Percentiles rank a stretch among this genome's conserved stretches.
Conservation (phyloP, 2,888 invertebrate genomes). For the Pachliopta kotzebuea region DNA sequence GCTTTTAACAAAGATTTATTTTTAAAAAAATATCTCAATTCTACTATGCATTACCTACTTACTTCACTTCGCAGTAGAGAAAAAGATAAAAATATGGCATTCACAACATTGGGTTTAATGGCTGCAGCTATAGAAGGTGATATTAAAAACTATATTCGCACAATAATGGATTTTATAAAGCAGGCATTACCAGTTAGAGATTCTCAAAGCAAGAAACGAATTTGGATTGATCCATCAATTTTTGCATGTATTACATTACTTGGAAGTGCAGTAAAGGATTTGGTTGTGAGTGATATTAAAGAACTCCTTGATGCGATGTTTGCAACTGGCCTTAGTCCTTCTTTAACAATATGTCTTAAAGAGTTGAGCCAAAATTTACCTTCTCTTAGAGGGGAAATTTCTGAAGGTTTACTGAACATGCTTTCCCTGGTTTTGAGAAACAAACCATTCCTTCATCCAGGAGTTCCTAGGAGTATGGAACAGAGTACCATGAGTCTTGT, state of each 20-base stretch:
- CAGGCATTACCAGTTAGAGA: slow-evolving; percentile 89
- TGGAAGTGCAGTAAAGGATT: slow-evolving; percentile 91
- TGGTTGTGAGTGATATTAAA: slow-evolving; percentile 88
- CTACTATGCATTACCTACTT: slow-evolving; percentile 89
- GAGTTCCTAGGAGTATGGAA: slow-evolving; percentile 84
- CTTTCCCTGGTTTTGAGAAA: slow-evolving; percentile 95
- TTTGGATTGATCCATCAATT: slow-evolving; percentile 90
- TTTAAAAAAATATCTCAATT: slow-evolving; percentile 85
- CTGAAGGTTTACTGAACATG: slow-evolving; percentile 95
- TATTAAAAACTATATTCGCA: slow-evolving; percentile 88
- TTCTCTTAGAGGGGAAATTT: slow-evolving; percentile 92
- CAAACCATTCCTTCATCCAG: slow-evolving; percentile 90
- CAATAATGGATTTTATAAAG: slow-evolving; percentile 92
- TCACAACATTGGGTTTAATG: slow-evolving; percentile 93
- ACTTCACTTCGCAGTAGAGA: slow-evolving; percentile 89
- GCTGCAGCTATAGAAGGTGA: slow-evolving; percentile 93
- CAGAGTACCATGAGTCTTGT: slow-evolving; percentile 67
- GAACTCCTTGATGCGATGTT: slow-evolving; percentile 95
- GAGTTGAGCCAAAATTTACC: slow-evolving; percentile 95
- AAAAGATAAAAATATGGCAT: slow-evolving; percentile 92
- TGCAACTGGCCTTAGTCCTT: slow-evolving; percentile 93
- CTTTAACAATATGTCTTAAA: slow-evolving; percentile 93
- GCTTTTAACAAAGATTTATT: slow-evolving; percentile 94
- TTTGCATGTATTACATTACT: slow-evolving; percentile 96
- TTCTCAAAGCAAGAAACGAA: slow-evolving; percentile 86